A percentile compares a stretch with the other conserved stretches of the same genome.
These are phyloP conservation scores for Heliconius hewitsoni DNA, from an alignment of 1,140 invertebrate species.

Conservation along the genomic window DNA sequence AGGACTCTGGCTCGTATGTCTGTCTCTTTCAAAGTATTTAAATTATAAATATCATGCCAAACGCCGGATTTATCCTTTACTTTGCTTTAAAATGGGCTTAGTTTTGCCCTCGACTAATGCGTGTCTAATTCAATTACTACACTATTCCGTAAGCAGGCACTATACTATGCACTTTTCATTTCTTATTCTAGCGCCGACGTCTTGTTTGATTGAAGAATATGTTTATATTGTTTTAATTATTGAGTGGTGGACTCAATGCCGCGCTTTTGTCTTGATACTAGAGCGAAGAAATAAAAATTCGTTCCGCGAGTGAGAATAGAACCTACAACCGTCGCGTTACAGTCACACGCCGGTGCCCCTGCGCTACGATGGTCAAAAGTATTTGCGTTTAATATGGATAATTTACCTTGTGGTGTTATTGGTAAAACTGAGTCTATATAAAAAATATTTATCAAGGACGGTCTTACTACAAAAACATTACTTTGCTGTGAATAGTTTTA, in stretches of 20 bases:
- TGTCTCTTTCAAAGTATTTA: too few species aligned
- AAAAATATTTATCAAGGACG: too few species aligned
- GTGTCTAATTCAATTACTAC: slow-evolving; percentile 1
- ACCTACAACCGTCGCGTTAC: too few species aligned
- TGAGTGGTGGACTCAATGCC: too few species aligned
- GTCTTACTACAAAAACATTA: too few species aligned
- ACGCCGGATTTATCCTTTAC: background rate
- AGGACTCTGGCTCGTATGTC: too few species aligned
- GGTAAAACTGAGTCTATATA: background rate
- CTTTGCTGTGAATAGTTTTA: too few species aligned
- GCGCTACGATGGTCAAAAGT: too few species aligned
- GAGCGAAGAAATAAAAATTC: too few species aligned
- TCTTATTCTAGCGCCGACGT: background rate
- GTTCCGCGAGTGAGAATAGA: too few species aligned
- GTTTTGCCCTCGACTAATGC: background rate
- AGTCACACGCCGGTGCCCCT: too few species aligned
- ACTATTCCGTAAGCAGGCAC: background rate
- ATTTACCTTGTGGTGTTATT: background rate
- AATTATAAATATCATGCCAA: background rate
- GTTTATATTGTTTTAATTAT: background rate
- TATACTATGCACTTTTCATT: background rate
- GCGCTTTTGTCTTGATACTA: too few species aligned
- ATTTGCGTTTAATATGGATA: background rate
- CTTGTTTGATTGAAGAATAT: background rate
- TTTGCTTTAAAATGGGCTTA: background rate